Conservation (phyloP, 2,888 invertebrate genomes). For the Epinotia bilunana region DNA sequence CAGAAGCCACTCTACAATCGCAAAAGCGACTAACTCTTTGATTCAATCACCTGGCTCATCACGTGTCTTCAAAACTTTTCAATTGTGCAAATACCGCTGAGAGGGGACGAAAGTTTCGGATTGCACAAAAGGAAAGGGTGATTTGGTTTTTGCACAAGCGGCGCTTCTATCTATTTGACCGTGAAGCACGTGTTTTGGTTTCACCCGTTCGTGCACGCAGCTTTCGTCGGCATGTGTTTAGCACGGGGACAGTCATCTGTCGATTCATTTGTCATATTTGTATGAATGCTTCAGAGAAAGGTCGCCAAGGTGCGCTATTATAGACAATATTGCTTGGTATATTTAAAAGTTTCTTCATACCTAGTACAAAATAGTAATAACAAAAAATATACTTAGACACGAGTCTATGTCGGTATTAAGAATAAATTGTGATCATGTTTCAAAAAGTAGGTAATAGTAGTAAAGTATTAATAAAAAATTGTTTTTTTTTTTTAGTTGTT, state of each 20-base stretch:
- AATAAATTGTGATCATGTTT: too few species aligned
- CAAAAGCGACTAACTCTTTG: slow-evolving; percentile 25
- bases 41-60: slow-evolving; percentile 59
- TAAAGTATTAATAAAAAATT: too few species aligned
- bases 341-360: too few species aligned
- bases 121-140: slow-evolving; percentile 71
- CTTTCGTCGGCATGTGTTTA: slow-evolving; percentile 58
- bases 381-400: not conserved
- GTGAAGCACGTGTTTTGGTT: slow-evolving; percentile 51
- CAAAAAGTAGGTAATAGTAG: too few species aligned
- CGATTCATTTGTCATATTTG: slow-evolving; percentile 38
- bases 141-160: slow-evolving; percentile 57
- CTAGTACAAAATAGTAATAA: too few species aligned
- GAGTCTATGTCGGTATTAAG: not conserved
- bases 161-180: slow-evolving; percentile 58
- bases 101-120: slow-evolving; percentile 54
- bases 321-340: not conserved
- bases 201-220: slow-evolving; percentile 53
- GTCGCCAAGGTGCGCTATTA: slow-evolving; percentile 30
- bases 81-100: slow-evolving; percentile 55
- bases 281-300: slow-evolving; percentile 28
- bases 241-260: slow-evolving; percentile 41
- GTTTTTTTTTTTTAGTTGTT: too few species aligned
- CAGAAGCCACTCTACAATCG: slow-evolving; percentile 14
- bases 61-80: slow-evolving; percentile 56